Evolutionary conservation across 2,113 vertebrate genomes (phyloP).

Genomic region (Engystomops pustulosus): DNA sequence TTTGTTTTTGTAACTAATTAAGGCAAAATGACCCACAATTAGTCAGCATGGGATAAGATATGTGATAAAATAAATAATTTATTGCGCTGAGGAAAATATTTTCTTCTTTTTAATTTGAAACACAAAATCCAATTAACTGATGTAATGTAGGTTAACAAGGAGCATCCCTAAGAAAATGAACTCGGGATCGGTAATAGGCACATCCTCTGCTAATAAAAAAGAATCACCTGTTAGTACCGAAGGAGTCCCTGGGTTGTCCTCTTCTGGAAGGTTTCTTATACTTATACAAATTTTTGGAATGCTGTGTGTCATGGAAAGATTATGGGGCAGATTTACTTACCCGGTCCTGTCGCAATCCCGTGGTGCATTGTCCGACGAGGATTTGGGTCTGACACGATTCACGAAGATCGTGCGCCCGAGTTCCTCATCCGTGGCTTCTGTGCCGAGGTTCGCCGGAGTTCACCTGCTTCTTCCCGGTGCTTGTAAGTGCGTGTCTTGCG

Average conservation of each 20-base stretch:
- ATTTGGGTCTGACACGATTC: too few species aligned
- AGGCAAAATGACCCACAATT: conserved; percentile 9
- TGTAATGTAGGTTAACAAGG: conserved; percentile 6
- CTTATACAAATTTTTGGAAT: background rate
- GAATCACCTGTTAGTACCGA: background rate
- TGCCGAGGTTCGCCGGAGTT: too few species aligned
- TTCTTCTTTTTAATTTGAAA: conserved; percentile 6
- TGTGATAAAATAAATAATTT: background rate
- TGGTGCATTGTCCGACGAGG: too few species aligned
- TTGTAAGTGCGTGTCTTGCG: too few species aligned
- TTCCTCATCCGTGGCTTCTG: too few species aligned
- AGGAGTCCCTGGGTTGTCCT: background rate
- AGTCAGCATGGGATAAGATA: background rate
- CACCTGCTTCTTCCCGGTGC: too few species aligned
- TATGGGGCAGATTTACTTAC: too few species aligned
- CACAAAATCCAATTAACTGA: conserved; percentile 13
- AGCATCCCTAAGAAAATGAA: background rate
- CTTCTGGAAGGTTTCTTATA: background rate
- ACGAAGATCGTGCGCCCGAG: too few species aligned
- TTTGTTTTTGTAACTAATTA: background rate
- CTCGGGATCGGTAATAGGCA: background rate
- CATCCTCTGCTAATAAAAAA: background rate
- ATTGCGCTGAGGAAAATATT: background rate
- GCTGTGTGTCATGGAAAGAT: background rate
- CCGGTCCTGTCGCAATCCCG: too few species aligned